Conservation (phyloP, 2,888 invertebrate genomes). For the Minunthozetes semirufus region DNA sequence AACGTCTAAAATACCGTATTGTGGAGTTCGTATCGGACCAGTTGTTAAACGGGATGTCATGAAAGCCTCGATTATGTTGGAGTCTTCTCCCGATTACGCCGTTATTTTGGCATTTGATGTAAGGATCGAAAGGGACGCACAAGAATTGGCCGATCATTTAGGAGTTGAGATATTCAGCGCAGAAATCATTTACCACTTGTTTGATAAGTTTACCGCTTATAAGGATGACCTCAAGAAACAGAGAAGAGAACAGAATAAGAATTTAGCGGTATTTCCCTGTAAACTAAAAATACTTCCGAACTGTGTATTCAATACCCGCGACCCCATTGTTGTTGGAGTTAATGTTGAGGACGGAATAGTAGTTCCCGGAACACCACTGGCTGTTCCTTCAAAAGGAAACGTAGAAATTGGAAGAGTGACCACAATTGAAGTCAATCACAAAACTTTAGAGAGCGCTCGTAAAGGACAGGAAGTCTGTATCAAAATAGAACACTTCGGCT, state of each 20-base stretch:
- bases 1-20: conserved; percentile 91
- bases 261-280: conserved; percentile 97
- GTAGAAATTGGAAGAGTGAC: conserved; percentile 81
- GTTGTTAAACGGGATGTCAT: conserved; percentile 99
- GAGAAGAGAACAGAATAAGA: conserved; percentile 90
- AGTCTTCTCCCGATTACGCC: conserved; percentile 91
- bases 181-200: conserved; percentile 98
- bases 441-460: conserved; percentile 82
- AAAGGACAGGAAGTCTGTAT: conserved; percentile 93
- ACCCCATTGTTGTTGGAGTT: conserved; percentile 95
- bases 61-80: conserved; percentile 99
- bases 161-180: conserved; percentile 92
- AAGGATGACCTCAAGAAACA: conserved; percentile 81
- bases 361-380: conserved; percentile 92
- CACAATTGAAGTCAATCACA: conserved; percentile 93
- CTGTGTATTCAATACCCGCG: conserved; percentile 94
- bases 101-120: conserved; percentile 99
- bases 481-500: conserved; percentile 92
- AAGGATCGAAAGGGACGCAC: conserved; percentile 94
- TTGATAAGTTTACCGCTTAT: conserved; percentile 91
- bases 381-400: conserved; percentile 84
- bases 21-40: conserved; percentile 96
- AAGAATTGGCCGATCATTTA: conserved; percentile 87
- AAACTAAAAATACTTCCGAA: conserved; percentile 73
- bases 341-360: conserved; percentile 90